Evolutionary conservation across 1,140 invertebrate genomes (phyloP).

Genomic region (Drosophila ercepeae): DNA sequence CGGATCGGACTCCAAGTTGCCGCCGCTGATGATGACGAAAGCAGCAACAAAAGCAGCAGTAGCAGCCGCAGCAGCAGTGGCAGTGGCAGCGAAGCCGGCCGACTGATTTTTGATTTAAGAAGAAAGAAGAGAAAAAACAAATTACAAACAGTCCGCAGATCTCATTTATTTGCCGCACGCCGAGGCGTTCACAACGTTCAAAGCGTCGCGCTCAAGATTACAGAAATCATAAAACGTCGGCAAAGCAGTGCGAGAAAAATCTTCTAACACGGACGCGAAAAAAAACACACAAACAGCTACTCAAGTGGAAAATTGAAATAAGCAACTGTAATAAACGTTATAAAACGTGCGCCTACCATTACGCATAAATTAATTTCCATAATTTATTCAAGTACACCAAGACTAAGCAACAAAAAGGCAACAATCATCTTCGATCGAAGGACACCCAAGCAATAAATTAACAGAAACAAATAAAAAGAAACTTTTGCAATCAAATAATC

Average conservation of each 20-base stretch:
- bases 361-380: slow-evolving; percentile 27
- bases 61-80: slow-evolving; percentile 8
- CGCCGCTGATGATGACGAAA: slow-evolving; percentile 63
- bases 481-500: slow-evolving; percentile 21
- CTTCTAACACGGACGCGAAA: slow-evolving; percentile 12
- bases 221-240: slow-evolving; percentile 12
- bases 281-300: not conserved
- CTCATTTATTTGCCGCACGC: slow-evolving; percentile 83
- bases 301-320: slow-evolving; percentile 10
- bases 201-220: slow-evolving; percentile 51
- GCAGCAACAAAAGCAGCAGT: slow-evolving; percentile 16
- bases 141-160: slow-evolving; percentile 78
- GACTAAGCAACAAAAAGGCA: slow-evolving; percentile 5
- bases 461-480: slow-evolving; percentile 27
- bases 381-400: slow-evolving; percentile 26
- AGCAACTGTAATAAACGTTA: slow-evolving; percentile 13
- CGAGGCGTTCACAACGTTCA: slow-evolving; percentile 79
- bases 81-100: slow-evolving; percentile 19
- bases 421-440: slow-evolving; percentile 31
- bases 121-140: slow-evolving; percentile 70
- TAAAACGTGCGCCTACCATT: slow-evolving; percentile 32
- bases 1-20: slow-evolving; percentile 43
- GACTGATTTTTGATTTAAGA: slow-evolving; percentile 74
- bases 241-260: slow-evolving; percentile 39
- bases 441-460: slow-evolving; percentile 46